Conservation (phyloP, 2,113 vertebrate species). For the Lophotis ruficrista region DNA sequence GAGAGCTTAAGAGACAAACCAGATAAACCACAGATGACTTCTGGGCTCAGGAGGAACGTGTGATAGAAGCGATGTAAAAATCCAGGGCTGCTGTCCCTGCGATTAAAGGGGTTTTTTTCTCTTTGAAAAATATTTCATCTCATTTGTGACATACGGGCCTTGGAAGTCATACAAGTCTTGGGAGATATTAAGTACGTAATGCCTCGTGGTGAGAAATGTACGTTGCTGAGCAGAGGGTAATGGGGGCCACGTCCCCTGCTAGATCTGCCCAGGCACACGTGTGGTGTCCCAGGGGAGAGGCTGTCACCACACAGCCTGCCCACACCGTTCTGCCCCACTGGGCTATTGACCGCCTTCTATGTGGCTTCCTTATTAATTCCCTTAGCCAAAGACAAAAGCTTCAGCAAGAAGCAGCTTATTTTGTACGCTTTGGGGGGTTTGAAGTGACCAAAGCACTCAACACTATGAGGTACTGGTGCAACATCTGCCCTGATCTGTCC, state of each 20-base stretch:
- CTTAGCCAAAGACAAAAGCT: not conserved
- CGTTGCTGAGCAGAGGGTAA: not conserved
- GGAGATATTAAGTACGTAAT: not conserved
- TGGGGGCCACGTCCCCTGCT: not conserved
- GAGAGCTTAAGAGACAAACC: not conserved
- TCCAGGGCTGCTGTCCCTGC: not conserved
- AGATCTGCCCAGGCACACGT: not conserved
- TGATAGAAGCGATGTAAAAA: not conserved
- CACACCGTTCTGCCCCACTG: not conserved
- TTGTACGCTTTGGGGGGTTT: not conserved
- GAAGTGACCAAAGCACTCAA: not conserved
- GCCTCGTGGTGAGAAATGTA: not conserved
- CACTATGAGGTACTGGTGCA: not conserved
- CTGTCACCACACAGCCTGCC: not conserved
- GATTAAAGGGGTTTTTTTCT: not conserved
- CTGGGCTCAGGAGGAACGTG: not conserved
- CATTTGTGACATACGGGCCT: not conserved
- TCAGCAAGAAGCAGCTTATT: not conserved
- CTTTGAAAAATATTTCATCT: not conserved
- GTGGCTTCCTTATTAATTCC: not conserved
- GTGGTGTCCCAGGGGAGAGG: not conserved
- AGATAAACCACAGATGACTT: not conserved
- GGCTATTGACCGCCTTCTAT: not conserved
- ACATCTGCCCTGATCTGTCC: not conserved
- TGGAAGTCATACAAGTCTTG: not conserved